phyloP scores from a whole-genome alignment of 2,888 invertebrate species.

The Hydrotaea diabolus region DNA sequence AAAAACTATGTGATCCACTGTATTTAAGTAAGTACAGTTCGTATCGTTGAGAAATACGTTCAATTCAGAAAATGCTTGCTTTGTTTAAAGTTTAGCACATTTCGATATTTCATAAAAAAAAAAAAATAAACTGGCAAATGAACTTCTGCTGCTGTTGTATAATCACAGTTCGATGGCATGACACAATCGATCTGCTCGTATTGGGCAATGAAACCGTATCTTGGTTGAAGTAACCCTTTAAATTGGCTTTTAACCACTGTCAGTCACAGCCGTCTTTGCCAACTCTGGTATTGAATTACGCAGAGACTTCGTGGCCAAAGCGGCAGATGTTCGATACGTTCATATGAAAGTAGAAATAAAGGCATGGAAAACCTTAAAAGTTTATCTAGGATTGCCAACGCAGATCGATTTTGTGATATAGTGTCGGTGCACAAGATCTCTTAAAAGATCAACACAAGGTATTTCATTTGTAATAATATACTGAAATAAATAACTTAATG shows the following conservation, averaged over 20 bases:
- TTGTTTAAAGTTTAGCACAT: not conserved
- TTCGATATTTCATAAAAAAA: conserved; percentile 10
- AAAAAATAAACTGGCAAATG: conserved; percentile 1
- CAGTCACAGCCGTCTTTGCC: conserved; percentile 31
- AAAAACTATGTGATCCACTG: too few relatives aligned
- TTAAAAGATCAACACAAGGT: too few relatives aligned
- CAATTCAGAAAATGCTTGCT: too few relatives aligned
- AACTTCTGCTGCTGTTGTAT: not conserved
- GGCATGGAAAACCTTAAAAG: not conserved
- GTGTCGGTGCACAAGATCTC: too few relatives aligned
- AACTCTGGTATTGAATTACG: conserved; percentile 16
- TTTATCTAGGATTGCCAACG: conserved; percentile 41
- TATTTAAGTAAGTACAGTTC: not conserved
- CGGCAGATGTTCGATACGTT: conserved; percentile 13
- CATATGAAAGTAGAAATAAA: conserved; percentile 8
- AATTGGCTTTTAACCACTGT: conserved; percentile 51
- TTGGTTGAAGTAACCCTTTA: conserved; percentile 38
- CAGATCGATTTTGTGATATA: too few relatives aligned
- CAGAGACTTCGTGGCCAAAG: not conserved
- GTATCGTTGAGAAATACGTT: too few relatives aligned
- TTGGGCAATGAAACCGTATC: conserved; percentile 18
- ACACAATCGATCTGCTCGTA: conserved; percentile 1
- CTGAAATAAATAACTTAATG: too few relatives aligned
- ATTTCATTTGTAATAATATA: too few relatives aligned
- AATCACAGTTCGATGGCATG: conserved; percentile 26